Conservation (phyloP, 2,888 invertebrate genomes). For the Muschampia plurimacula region DNA sequence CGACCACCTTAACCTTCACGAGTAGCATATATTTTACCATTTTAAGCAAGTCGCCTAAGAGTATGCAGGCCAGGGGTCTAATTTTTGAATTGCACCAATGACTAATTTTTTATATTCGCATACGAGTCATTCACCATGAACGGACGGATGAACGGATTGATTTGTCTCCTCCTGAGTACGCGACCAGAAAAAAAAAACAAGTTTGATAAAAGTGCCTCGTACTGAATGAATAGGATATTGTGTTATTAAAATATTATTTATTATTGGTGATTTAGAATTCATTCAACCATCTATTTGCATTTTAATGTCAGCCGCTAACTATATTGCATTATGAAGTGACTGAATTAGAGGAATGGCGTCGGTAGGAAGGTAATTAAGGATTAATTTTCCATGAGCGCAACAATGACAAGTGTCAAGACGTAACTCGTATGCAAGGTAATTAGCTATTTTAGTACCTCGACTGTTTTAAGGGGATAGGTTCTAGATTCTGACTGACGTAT, state of each 20-base stretch:
- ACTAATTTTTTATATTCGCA: too few relatives aligned
- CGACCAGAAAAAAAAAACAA: too few relatives aligned
- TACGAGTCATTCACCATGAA: too few relatives aligned
- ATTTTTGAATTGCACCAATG: too few relatives aligned
- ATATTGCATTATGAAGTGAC: conserved; percentile 34
- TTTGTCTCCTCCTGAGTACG: too few relatives aligned
- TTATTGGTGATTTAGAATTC: conserved; percentile 28
- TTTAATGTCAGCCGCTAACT: conserved; percentile 31
- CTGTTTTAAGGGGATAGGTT: too few relatives aligned
- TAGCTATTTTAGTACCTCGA: conserved; percentile 28
- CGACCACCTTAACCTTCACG: too few relatives aligned
- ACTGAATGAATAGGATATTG: background rate
- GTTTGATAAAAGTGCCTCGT: background rate
- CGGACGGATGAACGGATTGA: too few relatives aligned
- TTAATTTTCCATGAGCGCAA: conserved; percentile 37
- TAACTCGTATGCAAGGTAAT: conserved; percentile 28
- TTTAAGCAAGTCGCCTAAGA: too few relatives aligned
- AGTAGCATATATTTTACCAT: too few relatives aligned
- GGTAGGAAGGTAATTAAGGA: conserved; percentile 31
- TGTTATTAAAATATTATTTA: conserved; percentile 17
- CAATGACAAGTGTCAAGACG: conserved; percentile 36
- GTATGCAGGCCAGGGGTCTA: too few relatives aligned
- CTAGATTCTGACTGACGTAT: too few relatives aligned
- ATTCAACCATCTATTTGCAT: conserved; percentile 35
- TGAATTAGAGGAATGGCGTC: conserved; percentile 35